Evolutionary conservation across 2,797 vertebrate genomes (phyloP).

Genomic region (Erethizon dorsatum): DNA sequence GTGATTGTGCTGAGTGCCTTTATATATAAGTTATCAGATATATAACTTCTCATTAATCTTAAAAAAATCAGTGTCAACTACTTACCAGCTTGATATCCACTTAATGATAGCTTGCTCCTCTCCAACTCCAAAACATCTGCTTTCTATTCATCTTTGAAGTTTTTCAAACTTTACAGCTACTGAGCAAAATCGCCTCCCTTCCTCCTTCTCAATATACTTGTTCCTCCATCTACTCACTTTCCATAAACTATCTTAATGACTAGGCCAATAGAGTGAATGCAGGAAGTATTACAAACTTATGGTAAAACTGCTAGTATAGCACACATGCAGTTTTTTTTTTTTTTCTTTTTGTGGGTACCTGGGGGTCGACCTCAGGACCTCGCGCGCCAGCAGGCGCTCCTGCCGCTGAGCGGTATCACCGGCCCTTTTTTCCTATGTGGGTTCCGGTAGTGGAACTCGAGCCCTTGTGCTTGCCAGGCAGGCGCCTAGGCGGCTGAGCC

Average conservation of each 20-base stretch:
- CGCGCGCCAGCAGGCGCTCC: no score
- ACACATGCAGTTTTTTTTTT: neutral
- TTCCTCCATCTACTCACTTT: conserved; percentile 5
- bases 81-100: neutral
- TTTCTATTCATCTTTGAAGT: conserved; percentile 1
- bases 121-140: neutral
- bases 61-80: neutral
- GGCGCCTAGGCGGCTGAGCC: no score
- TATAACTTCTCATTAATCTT: neutral
- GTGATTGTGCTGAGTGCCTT: neutral
- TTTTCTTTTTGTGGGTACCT: no score
- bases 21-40: neutral
- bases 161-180: neutral
- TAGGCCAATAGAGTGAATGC: neutral
- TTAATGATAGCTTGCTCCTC: neutral
- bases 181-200: neutral
- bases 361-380: no score
- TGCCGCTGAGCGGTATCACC: no score
- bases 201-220: neutral
- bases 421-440: no score
- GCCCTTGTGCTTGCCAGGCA: no score
- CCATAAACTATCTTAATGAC: neutral
- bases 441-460: no score
- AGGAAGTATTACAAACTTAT: conserved; percentile 2
- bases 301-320: conserved; percentile 18